Evolutionary conservation across 2,797 vertebrate species (phyloP), one percentile per base, ranked within the genome.

Genomic region (Liasis olivaceus): DNA sequence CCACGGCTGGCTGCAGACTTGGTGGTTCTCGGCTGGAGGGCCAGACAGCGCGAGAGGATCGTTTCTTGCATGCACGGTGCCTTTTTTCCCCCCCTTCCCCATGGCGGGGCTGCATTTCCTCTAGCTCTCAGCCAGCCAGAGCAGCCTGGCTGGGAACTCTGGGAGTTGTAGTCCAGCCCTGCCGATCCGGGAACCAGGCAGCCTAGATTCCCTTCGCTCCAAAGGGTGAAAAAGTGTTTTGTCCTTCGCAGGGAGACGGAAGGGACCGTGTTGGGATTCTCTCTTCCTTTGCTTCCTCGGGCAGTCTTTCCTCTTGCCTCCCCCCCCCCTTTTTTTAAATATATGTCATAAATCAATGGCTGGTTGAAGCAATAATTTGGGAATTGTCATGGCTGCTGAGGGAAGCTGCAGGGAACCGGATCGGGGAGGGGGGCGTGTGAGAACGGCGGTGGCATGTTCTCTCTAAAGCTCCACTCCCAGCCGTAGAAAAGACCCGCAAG

Each of bases 351-450:
- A 90, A 77, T 90, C 36, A 26, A 51, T 31, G 84, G 63, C 84
- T 20, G n/a, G 81, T 89, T 54, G 47, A 62, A 92, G 81, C 86
- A 89, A 92, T 90, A 86, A 90, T 86, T 64, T 72, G 64, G 84
- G 72, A 86, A 87, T 92, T 92, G 92, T 92, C 56, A 87, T 87
- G 63, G 88, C 84, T 11, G 92, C 92, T 22, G 24, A 54, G 9
- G 8, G 15, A 15, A 54, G 28, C 92, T 56, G 12, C 89, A 9
- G 89, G 89, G 64, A 63, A 89, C 56, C 28, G 0, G 64, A 87
- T 90, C 64, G 66, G 87, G 89, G 92, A 88, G 31, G 95, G 51
- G 59, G 42, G 87, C 31, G 26, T 36, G 26, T 15, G 5, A 24
- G 69, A 62, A 26, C 54, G 4, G 91, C 13, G 64, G 54, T 81